A percentile compares a stretch with the other conserved stretches of the same genome.
Conservation (phyloP, 2,797 vertebrate species). For the Mionectes olivaceus region DNA sequence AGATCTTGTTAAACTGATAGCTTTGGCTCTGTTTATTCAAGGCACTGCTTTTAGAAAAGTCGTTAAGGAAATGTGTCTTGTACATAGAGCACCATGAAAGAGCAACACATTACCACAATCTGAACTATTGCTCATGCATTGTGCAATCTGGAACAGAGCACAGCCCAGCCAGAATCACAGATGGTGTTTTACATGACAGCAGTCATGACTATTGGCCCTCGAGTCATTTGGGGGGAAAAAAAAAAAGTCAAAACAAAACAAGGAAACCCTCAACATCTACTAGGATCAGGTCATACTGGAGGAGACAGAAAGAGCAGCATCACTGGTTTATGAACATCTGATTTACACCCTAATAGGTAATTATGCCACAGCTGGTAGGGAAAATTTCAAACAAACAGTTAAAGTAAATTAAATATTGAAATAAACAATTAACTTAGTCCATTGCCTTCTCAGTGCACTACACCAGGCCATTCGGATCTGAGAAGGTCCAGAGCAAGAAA, state of each 20-base stretch:
- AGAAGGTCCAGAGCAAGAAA: neutral
- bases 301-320: neutral
- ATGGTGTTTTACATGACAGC: slow-evolving; percentile 65
- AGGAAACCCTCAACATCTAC: slow-evolving; percentile 4
- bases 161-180: slow-evolving; percentile 61
- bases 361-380: neutral
- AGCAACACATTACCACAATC: neutral
- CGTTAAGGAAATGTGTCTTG: neutral
- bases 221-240: slow-evolving; percentile 15
- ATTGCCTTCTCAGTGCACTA: neutral
- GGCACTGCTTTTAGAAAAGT: neutral
- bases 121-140: slow-evolving; percentile 32
- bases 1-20: neutral
- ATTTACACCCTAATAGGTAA: slow-evolving; percentile 3
- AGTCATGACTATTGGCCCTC: slow-evolving; percentile 38
- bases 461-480: neutral
- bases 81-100: neutral
- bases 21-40: neutral
- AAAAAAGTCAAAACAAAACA: neutral
- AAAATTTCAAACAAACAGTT: neutral
- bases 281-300: slow-evolving; percentile 1
- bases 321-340: neutral
- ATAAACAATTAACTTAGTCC: neutral
- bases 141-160: slow-evolving; percentile 33
- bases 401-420: neutral